phyloP scores from a whole-genome alignment of 1,140 invertebrate species.

The Drosophila prosaltans region DNA sequence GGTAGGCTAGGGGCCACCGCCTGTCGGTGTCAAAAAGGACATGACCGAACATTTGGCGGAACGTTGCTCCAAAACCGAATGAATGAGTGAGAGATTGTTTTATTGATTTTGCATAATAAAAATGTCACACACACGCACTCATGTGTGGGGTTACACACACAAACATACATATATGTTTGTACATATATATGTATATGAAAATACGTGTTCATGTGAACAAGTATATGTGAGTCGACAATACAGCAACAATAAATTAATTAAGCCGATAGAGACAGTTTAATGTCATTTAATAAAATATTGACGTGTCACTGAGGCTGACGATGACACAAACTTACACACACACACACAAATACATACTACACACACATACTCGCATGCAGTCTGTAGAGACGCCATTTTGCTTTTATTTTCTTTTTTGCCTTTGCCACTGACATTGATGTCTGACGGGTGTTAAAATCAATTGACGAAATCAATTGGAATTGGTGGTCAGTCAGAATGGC shows the following conservation, averaged over 20 bases:
- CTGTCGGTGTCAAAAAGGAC: conserved; percentile 82
- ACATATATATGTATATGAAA: conserved; percentile 9
- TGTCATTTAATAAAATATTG: conserved; percentile 83
- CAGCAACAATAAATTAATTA: conserved; percentile 83
- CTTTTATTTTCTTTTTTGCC: conserved; percentile 52
- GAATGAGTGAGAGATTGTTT: conserved; percentile 78
- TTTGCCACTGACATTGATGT: conserved; percentile 48
- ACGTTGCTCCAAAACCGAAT: conserved; percentile 21
- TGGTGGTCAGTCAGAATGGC: conserved; percentile 65
- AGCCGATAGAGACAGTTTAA: conserved; percentile 83
- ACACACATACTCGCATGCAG: conserved; percentile 28
- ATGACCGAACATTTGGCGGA: conserved; percentile 75
- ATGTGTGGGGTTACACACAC: background rate
- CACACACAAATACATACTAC: background rate
- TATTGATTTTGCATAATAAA: conserved; percentile 83
- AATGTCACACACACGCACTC: conserved; percentile 73
- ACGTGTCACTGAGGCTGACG: conserved; percentile 77
- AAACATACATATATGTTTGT: conserved; percentile 18
- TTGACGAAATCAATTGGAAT: conserved; percentile 83
- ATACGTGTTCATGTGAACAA: conserved; percentile 6
- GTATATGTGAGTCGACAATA: conserved; percentile 62
- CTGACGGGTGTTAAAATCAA: conserved; percentile 83
- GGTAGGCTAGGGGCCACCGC: conserved; percentile 43
- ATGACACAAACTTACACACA: conserved; percentile 52
- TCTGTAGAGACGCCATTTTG: conserved; percentile 72